phyloP scores from a whole-genome alignment of 2,797 vertebrate species.

The Phrynocephalus vlangalii region DNA sequence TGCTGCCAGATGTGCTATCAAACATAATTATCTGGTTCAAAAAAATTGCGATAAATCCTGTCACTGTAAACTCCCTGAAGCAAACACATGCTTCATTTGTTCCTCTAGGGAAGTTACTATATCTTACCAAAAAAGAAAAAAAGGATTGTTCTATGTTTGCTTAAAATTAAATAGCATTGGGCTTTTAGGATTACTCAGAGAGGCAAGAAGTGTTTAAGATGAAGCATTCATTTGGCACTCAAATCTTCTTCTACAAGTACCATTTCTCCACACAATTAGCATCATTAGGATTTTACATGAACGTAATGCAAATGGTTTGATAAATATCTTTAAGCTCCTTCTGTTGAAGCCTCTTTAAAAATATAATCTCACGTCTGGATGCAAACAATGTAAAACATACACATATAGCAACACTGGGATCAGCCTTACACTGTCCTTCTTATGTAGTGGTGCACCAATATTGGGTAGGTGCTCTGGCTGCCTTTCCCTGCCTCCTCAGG shows the following conservation, averaged over 20 bases:
- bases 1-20: conserved; percentile 81
- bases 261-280: conserved; percentile 21
- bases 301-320: not conserved
- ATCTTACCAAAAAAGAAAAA: conserved; percentile 6
- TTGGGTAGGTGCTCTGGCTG: no score
- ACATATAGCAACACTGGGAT: not conserved
- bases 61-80: conserved; percentile 65
- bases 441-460: no score
- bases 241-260: conserved; percentile 63
- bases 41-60: conserved; percentile 77
- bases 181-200: conserved; percentile 40
- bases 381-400: not conserved
- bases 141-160: conserved; percentile 47
- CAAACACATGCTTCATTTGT: conserved; percentile 57
- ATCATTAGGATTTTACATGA: conserved; percentile 52
- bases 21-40: conserved; percentile 77
- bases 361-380: not conserved
- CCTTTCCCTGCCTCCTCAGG: no score
- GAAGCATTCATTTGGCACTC: conserved; percentile 57
- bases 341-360: not conserved
- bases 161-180: conserved; percentile 51
- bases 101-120: conserved; percentile 59
- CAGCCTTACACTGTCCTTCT: no score
- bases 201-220: conserved; percentile 58
- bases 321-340: not conserved